These are phyloP conservation scores for Mechanitis messenoides DNA, from an alignment of 2,888 invertebrate genomes.

Conservation along the genomic window DNA sequence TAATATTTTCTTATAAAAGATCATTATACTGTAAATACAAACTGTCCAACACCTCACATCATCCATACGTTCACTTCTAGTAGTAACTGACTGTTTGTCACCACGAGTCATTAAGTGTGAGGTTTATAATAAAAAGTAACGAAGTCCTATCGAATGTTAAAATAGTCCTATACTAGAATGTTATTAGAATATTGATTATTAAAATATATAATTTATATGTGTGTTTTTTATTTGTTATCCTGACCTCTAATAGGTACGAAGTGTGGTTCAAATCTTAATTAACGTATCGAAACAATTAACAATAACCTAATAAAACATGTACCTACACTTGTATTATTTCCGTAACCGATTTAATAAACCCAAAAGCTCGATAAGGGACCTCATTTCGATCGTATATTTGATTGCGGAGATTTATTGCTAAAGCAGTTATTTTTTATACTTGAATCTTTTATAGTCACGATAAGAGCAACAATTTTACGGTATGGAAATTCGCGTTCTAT, in stretches of 20 bases:
- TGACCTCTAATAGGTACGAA: neutral
- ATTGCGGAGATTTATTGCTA: slow-evolving; percentile 40
- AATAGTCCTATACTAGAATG: slow-evolving; percentile 31
- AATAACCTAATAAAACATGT: slow-evolving; percentile 11
- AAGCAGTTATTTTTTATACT: slow-evolving; percentile 39
- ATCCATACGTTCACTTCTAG: neutral
- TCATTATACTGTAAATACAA: neutral
- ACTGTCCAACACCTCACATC: neutral
- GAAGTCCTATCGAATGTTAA: slow-evolving; percentile 37
- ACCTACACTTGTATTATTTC: slow-evolving; percentile 18
- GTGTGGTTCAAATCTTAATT: neutral
- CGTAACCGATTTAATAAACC: slow-evolving; percentile 36
- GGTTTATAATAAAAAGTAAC: slow-evolving; percentile 9
- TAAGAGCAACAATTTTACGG: slow-evolving; percentile 69
- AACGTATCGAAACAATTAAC: slow-evolving; percentile 5
- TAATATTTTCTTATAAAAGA: slow-evolving; percentile 4
- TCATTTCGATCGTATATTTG: slow-evolving; percentile 30
- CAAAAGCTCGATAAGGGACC: slow-evolving; percentile 41
- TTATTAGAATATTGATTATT: slow-evolving; percentile 55
- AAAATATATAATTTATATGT: slow-evolving; percentile 37
- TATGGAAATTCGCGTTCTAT: slow-evolving; percentile 48
- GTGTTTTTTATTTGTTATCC: slow-evolving; percentile 10
- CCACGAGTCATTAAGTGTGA: too few relatives aligned
- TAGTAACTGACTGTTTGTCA: neutral
- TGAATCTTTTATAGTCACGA: slow-evolving; percentile 54